A percentile compares a stretch with the other conserved stretches of the same genome.
These are phyloP conservation scores for Chrysocyon brachyurus DNA, from an alignment of 2,797 vertebrate genomes.

Conservation along the genomic window DNA sequence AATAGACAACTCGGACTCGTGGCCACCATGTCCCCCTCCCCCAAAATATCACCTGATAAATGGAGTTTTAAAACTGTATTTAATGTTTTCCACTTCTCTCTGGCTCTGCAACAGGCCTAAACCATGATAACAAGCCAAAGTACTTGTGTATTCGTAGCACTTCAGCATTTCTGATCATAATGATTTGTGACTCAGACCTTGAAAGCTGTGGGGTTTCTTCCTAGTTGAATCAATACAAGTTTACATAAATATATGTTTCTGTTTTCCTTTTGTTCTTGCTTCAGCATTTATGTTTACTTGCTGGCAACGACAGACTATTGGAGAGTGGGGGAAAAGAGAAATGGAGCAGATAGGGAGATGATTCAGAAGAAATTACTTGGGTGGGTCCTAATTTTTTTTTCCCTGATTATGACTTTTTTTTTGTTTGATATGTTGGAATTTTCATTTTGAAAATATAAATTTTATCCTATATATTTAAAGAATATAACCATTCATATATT, in stretches of 20 bases:
- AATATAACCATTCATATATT: background rate
- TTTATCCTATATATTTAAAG: slow-evolving; percentile 26
- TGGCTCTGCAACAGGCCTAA: slow-evolving; percentile 41
- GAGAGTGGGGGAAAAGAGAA: slow-evolving; percentile 58
- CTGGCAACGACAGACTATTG: slow-evolving; percentile 76
- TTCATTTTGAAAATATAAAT: slow-evolving; percentile 69
- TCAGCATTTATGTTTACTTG: slow-evolving; percentile 76
- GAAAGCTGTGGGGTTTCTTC: slow-evolving; percentile 82
- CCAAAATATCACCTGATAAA: slow-evolving; percentile 57
- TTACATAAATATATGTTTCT: slow-evolving; percentile 88
- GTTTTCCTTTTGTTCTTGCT: slow-evolving; percentile 85
- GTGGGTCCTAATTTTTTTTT: slow-evolving; percentile 69
- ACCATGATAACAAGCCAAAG: slow-evolving; percentile 7
- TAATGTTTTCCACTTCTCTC: slow-evolving; percentile 67
- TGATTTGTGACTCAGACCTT: slow-evolving; percentile 82
- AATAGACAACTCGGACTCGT: slow-evolving; percentile 71
- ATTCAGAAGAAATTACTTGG: slow-evolving; percentile 81
- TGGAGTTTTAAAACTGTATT: slow-evolving; percentile 55
- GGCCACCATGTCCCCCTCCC: slow-evolving; percentile 21
- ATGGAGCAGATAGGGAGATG: slow-evolving; percentile 78
- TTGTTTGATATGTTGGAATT: slow-evolving; percentile 64
- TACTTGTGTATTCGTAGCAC: slow-evolving; percentile 56
- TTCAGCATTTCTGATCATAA: slow-evolving; percentile 76
- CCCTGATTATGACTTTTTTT: slow-evolving; percentile 36
- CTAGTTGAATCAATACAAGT: slow-evolving; percentile 86